phyloP scores from a whole-genome alignment of 1,140 invertebrate genomes.

The Kradibia gibbosae region DNA sequence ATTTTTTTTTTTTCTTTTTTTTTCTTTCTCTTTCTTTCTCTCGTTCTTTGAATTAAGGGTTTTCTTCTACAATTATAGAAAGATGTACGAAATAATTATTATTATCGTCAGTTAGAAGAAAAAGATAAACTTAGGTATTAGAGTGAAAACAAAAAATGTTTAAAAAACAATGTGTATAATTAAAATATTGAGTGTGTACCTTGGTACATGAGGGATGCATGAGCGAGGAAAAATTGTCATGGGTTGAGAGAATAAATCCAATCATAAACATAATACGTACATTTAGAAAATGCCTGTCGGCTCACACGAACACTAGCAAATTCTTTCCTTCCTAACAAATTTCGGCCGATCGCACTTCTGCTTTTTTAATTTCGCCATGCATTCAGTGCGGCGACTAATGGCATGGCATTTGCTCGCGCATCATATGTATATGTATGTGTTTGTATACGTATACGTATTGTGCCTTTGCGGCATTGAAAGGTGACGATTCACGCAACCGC shows the following conservation, averaged over 20 bases:
- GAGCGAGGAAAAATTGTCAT: constrained; percentile 53
- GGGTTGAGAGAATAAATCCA: constrained; percentile 50
- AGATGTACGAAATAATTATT: constrained; percentile 42
- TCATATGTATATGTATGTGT: background rate
- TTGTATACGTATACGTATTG: too few species aligned
- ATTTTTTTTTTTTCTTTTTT: too few species aligned
- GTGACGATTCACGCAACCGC: background rate
- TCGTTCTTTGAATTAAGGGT: constrained; percentile 39
- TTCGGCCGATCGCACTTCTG: background rate
- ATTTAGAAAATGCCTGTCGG: background rate
- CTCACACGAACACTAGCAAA: constrained; percentile 8
- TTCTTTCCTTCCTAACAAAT: background rate
- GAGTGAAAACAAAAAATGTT: constrained; percentile 60
- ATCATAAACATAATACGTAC: constrained; percentile 30
- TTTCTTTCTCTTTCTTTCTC: too few species aligned
- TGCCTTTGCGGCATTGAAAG: background rate
- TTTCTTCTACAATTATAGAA: constrained; percentile 50
- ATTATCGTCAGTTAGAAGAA: constrained; percentile 33
- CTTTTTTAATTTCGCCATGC: constrained; percentile 1
- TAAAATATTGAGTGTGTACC: constrained; percentile 65
- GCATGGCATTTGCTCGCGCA: background rate
- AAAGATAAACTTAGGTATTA: constrained; percentile 57
- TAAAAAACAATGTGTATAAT: constrained; percentile 64
- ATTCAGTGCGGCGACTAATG: background rate
- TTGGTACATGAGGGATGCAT: constrained; percentile 60